Conservation (phyloP, 2,113 vertebrate species). For the Plecotus auritus region DNA sequence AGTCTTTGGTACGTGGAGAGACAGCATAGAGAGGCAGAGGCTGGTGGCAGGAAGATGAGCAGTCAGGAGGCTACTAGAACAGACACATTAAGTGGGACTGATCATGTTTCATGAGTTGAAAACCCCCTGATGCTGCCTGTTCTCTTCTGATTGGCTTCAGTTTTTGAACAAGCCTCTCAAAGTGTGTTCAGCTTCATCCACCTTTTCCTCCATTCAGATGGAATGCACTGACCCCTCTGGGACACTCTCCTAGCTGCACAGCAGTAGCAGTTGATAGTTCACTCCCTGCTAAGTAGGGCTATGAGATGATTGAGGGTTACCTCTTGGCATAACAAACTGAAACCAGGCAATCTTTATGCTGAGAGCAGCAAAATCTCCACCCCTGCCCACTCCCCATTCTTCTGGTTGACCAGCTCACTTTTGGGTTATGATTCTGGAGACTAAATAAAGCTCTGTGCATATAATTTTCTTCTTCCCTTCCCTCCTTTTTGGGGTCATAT, state of each 20-base stretch:
- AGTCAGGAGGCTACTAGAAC: too few relatives aligned
- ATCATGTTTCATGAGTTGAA: not conserved
- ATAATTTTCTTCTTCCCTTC: not conserved
- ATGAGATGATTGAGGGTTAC: not conserved
- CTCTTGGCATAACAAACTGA: not conserved
- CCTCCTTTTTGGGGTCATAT: not conserved
- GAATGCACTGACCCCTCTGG: not conserved
- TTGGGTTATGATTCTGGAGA: slow-evolving; percentile 3
- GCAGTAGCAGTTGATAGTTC: not conserved
- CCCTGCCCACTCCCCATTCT: not conserved
- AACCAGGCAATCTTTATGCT: not conserved
- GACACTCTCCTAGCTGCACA: not conserved
- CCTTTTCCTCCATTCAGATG: not conserved
- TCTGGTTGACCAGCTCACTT: slow-evolving; percentile 21
- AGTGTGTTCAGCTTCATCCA: not conserved
- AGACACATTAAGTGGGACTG: not conserved
- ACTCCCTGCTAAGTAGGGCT: not conserved
- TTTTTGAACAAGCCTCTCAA: not conserved
- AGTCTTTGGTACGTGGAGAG: not conserved
- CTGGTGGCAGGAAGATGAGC: not conserved
- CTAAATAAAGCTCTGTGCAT: slow-evolving; percentile 22
- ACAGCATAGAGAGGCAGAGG: not conserved
- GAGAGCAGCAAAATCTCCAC: not conserved
- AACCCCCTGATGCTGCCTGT: not conserved
- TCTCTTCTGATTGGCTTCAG: not conserved